Base-by-base conservation (phyloP, 2,113 vertebrate species). In the Lophochroa leadbeateri region DNA sequence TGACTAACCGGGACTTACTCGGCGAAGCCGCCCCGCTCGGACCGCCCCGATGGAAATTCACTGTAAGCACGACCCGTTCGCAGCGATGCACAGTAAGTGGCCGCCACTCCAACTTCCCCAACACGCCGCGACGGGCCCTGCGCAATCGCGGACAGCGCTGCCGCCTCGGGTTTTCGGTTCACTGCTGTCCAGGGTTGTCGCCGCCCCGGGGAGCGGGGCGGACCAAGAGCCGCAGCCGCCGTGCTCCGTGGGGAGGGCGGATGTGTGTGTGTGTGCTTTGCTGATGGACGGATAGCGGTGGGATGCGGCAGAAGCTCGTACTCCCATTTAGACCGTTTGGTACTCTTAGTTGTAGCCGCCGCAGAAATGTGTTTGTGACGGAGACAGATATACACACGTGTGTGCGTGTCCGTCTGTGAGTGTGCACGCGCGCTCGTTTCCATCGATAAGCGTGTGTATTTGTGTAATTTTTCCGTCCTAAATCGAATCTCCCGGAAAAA, bases 61-160 rank as follows among this genome's bases (percentile, higher is more conserved):
- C 98, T 99, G 99, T 98, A 99, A 99, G 98, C 99, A 99, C 99
- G 99, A 99, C 98, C 99, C 99, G 97, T 99, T 99, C 97, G 99
- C 99, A 96, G 99, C 99, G 83, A 99, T 99, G 99, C 99, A 99
- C 98, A 99, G 99, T 99, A 99, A 99, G 99, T 99, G 98, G 97
- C 98, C 94, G 97, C 96, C 82, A 96, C 84, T 97, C 97, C 96
- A 76, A 92, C 96, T 98, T 97, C 94, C 94, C 65, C 76, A 86
- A 72, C 87, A 67, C 37, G 52, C 67, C 68, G 89, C 50, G 80
- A 64, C 69, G 50, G 79, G 79, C 83, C 67, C 64, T 23, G 82
- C 65, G 82, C 63, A 50, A 67, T 82, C 43, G 47, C 68, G 41
- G 69, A 43, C 50, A 85, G 86, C 13, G 20, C n/a, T 58, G 9